These are phyloP conservation scores for Choloepus hoffmanni DNA, from an alignment of 2,113 vertebrate species.

Conservation along the genomic window DNA sequence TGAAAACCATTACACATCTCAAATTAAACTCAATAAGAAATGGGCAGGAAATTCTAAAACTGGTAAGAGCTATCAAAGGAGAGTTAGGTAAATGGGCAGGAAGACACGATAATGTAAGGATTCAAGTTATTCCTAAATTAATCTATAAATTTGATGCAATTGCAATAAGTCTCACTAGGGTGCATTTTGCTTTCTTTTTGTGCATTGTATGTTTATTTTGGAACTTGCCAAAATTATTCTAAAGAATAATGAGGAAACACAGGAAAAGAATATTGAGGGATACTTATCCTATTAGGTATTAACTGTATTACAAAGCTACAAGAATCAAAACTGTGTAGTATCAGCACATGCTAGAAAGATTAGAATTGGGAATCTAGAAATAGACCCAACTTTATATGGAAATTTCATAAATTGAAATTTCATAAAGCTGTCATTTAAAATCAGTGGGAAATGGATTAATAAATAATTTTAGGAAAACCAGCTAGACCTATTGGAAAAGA, in stretches of 20 bases:
- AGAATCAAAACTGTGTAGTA: background rate
- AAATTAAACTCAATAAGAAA: background rate
- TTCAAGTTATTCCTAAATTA: slow-evolving; percentile 6
- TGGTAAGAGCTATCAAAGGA: background rate
- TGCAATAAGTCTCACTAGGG: background rate
- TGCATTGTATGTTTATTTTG: background rate
- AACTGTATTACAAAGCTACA: slow-evolving; percentile 17
- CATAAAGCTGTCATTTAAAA: slow-evolving; percentile 40
- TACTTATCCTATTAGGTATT: background rate
- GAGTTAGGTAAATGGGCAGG: background rate
- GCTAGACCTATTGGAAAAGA: slow-evolving; percentile 19
- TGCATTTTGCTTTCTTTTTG: slow-evolving; percentile 32
- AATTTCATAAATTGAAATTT: background rate
- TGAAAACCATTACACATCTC: background rate
- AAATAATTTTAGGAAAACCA: slow-evolving; percentile 43
- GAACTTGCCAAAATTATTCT: background rate
- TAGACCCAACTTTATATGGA: slow-evolving; percentile 6
- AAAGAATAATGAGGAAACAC: background rate
- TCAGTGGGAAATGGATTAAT: slow-evolving; percentile 46
- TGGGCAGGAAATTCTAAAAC: background rate
- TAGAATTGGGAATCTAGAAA: slow-evolving; percentile 36
- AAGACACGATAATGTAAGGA: background rate
- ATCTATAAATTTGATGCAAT: background rate
- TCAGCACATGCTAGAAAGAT: background rate
- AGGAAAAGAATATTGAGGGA: background rate